phyloP scores from a whole-genome alignment of 2,888 invertebrate species.

The Dolichopus griseipennis region DNA sequence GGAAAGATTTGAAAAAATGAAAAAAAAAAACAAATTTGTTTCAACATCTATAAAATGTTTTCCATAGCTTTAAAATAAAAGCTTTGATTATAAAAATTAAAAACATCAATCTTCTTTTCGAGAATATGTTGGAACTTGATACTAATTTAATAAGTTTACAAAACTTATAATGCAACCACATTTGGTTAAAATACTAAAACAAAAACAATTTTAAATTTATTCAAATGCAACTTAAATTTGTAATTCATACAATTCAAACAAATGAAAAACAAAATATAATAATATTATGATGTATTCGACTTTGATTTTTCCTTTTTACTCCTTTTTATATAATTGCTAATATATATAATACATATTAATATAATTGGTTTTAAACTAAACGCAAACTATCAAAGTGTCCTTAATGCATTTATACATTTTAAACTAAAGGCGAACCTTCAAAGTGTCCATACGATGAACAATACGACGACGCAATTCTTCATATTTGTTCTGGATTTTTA shows the following conservation, averaged over 20 bases:
- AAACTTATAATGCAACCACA: no score
- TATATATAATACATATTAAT: not conserved
- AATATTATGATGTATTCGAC: not conserved
- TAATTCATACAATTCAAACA: not conserved
- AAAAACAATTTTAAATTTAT: not conserved
- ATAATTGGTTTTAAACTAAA: not conserved
- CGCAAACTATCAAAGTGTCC: slow-evolving; percentile 59
- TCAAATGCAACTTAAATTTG: not conserved
- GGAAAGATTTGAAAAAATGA: no score
- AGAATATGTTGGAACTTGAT: no score
- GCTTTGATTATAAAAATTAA: no score
- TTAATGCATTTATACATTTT: no score
- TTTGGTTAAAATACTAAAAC: not conserved
- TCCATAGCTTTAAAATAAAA: no score
- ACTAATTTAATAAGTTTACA: no score
- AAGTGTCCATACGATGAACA: slow-evolving; percentile 58
- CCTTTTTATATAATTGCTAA: not conserved
- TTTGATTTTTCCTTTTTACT: not conserved
- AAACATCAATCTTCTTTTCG: no score
- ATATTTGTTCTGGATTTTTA: slow-evolving; percentile 56
- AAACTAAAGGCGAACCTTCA: slow-evolving; percentile 49
- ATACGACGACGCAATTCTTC: slow-evolving; percentile 55
- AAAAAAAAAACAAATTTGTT: no score
- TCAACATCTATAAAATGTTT: no score
- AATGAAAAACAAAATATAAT: not conserved